Percentiles rank a stretch among this genome's conserved stretches.
These are phyloP conservation scores for Oryzias sinensis DNA, from an alignment of 2,797 vertebrate genomes.

Conservation along the genomic window DNA sequence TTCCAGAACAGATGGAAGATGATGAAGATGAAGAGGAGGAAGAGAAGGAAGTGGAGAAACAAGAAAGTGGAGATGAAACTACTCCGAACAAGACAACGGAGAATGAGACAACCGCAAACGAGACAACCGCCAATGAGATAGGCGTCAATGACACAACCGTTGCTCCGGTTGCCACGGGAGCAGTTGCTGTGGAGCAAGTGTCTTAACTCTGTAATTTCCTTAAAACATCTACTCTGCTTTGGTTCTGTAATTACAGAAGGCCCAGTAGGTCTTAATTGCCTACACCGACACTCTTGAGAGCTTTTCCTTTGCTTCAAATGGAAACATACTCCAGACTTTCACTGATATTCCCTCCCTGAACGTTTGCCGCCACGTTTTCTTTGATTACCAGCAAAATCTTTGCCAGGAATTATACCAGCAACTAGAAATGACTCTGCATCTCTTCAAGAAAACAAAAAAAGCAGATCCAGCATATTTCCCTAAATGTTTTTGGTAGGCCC, in stretches of 20 bases:
- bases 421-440: background rate
- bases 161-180: conserved; percentile 40
- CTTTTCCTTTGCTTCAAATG: background rate
- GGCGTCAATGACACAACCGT: conserved; percentile 1
- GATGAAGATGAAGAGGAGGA: conserved; percentile 58
- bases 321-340: background rate
- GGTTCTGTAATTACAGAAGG: conserved; percentile 19
- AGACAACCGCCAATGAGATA: too few species aligned
- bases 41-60: conserved; percentile 43
- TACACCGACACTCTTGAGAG: conserved; percentile 15
- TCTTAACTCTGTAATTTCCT: conserved; percentile 62
- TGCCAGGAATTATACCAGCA: conserved; percentile 7
- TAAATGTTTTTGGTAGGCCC: conserved; percentile 12
- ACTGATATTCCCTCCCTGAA: background rate
- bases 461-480: conserved; percentile 4
- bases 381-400: conserved; percentile 14
- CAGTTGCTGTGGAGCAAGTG: conserved; percentile 61
- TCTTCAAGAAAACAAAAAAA: conserved; percentile 1
- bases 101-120: too few species aligned
- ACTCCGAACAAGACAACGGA: too few species aligned
- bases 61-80: conserved; percentile 41
- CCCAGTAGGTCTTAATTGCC: conserved; percentile 14
- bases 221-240: conserved; percentile 23
- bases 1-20: conserved; percentile 64
- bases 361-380: conserved; percentile 6